A percentile compares a stretch with the other conserved stretches of the same genome.
Evolutionary conservation across 1,140 invertebrate species (phyloP).

Genomic region (Caenorhabditis latens): DNA sequence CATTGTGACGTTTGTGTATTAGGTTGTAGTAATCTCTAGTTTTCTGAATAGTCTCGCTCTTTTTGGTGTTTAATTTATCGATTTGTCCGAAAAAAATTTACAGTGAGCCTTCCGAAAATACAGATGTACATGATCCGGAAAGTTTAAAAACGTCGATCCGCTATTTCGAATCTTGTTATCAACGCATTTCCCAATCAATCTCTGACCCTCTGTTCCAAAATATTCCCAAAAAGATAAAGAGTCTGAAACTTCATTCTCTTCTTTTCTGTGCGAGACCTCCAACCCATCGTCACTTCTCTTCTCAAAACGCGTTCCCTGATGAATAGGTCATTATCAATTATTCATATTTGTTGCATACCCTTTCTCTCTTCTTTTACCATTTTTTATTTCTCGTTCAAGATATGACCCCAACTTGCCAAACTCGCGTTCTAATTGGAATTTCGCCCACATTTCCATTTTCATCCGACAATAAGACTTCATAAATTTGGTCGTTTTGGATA

Average conservation of each 20-base stretch:
- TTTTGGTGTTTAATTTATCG: no score
- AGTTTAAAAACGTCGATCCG: no score
- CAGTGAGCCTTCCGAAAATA: no score
- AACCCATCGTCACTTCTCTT: slow-evolving; percentile 11
- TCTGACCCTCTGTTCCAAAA: no score
- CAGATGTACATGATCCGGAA: no score
- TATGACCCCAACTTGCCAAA: neutral
- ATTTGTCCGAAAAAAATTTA: no score
- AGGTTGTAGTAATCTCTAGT: no score
- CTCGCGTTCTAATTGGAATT: neutral
- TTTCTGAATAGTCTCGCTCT: no score
- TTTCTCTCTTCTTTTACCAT: neutral
- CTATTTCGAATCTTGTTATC: no score
- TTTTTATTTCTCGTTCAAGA: slow-evolving; percentile 17
- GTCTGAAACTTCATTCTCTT: neutral
- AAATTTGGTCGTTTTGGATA: neutral
- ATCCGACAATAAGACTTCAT: neutral
- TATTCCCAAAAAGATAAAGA: no score
- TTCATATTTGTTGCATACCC: slow-evolving; percentile 50
- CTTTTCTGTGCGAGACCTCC: neutral
- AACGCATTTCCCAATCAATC: no score
- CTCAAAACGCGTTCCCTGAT: slow-evolving; percentile 39
- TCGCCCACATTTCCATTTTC: neutral
- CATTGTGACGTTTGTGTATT: no score
- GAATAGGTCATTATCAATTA: slow-evolving; percentile 44